phyloP scores from a whole-genome alignment of 2,888 invertebrate species.

The Drosophila paucipuncta region DNA sequence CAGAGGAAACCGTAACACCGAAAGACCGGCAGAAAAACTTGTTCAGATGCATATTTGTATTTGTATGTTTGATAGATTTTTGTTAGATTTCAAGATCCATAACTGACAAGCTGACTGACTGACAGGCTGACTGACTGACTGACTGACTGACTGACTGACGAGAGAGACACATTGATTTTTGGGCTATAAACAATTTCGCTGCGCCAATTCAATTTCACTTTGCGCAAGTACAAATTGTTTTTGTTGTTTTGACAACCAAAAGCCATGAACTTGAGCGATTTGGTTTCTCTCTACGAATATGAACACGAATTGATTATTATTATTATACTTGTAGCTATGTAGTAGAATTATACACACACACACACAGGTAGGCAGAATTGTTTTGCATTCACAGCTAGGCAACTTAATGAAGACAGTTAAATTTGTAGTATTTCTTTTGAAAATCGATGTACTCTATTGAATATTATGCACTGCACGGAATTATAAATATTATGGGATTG shows the following conservation, averaged over 20 bases:
- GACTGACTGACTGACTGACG: not conserved
- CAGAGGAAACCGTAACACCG: constrained; percentile 2
- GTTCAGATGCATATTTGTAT: not conserved
- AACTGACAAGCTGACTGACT: not conserved
- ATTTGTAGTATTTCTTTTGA: constrained; percentile 5
- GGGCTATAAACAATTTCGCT: constrained; percentile 42
- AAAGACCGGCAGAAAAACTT: constrained; percentile 1
- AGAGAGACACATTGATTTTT: constrained; percentile 18
- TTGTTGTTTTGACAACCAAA: constrained; percentile 67
- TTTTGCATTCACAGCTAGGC: constrained; percentile 26
- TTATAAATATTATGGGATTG: constrained; percentile 8
- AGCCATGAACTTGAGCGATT: constrained; percentile 71
- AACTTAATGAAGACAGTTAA: constrained; percentile 18
- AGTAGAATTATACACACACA: not conserved
- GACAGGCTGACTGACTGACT: not conserved
- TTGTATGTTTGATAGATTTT: not conserved
- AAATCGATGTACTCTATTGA: not conserved
- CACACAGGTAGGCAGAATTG: constrained; percentile 6
- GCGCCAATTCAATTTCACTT: constrained; percentile 53
- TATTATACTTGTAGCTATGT: constrained; percentile 20
- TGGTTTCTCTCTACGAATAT: constrained; percentile 34
- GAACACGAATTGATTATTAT: constrained; percentile 52
- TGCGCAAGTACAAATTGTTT: constrained; percentile 31
- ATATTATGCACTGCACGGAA: constrained; percentile 27
- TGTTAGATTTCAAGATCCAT: constrained; percentile 8